Percentiles rank a stretch among this genome's conserved stretches.
phyloP scores from a whole-genome alignment of 2,888 invertebrate species.

The Papilio gigon region DNA sequence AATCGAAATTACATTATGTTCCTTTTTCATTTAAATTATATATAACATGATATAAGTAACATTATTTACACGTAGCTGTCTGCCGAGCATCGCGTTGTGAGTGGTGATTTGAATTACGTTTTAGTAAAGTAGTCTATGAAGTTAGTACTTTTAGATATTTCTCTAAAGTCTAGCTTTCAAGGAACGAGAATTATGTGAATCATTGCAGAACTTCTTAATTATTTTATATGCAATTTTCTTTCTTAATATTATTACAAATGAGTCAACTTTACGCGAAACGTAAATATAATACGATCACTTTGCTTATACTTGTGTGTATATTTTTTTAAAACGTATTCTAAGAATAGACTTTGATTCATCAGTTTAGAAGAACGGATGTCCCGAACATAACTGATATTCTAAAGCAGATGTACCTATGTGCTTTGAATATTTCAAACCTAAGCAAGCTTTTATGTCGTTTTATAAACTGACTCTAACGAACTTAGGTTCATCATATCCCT shows the following conservation, averaged over 20 bases:
- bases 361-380: conserved; percentile 36
- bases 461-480: neutral
- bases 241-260: neutral
- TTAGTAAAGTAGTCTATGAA: too few relatives aligned
- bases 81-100: too few relatives aligned
- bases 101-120: too few relatives aligned
- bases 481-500: neutral
- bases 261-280: conserved; percentile 20
- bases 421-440: conserved; percentile 22
- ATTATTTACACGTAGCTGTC: too few relatives aligned
- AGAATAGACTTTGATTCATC: conserved; percentile 56
- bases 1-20: too few relatives aligned
- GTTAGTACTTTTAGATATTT: too few relatives aligned
- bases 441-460: neutral
- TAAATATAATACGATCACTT: conserved; percentile 22
- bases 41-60: too few relatives aligned
- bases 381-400: conserved; percentile 8
- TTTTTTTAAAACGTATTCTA: conserved; percentile 47
- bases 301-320: neutral
- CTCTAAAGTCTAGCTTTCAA: too few relatives aligned
- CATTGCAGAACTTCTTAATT: neutral
- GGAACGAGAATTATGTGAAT: neutral
- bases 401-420: conserved; percentile 21
- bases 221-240: neutral
- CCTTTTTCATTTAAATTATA: too few relatives aligned